Base-by-base conservation (phyloP, 2,888 invertebrate genomes). In the Drosophila monieri region DNA sequence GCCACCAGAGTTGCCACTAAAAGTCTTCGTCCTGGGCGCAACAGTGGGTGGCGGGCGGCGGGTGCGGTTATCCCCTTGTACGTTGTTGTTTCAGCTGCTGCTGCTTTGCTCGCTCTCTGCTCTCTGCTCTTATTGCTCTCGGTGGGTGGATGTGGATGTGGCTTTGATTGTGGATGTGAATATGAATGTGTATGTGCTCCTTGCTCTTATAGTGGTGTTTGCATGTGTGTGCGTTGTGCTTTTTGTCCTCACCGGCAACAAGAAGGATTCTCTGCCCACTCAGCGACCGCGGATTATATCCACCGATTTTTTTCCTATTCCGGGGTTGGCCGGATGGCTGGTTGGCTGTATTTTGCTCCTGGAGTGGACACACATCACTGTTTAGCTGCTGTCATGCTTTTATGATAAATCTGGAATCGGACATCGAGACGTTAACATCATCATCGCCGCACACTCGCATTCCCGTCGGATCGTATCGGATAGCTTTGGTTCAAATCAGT, bases 371-470 rank as follows among this genome's bases (percentile, higher is more conserved):
- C 81, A 85, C 79, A 89, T 83, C 74, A 73, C 73, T 57, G 80
- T 84, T 88, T 83, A 88, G 88, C 86, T 84, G 74, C 81, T 89
- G 89, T 89, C 88, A 86, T 80, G 89, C 86, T 89, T 89, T 88
- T 90, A 89, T 90, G 89, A 90, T 89, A 90, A 90, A 90, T 90
- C 89, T 89, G 80, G 85, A 88, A 89, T 88, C 80, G 89, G 85
- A 89, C 80, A 88, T 90, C 90, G 88, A 88, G 88, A 87, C 85
- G 88, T 80, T 84, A 89, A 89, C 90, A 90, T 85, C 89, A 89
- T 88, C 88, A 80, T 86, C 84, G 81, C 78, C 69, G 75, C 39
- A 48, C 49, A 37, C 46, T 52, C 55, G 47, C 72, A 64, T 32
- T 55, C 69, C 69, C 74, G 60, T 73, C 74, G 69, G 61, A 61